Evolutionary conservation across 2,797 vertebrate genomes (phyloP).

Genomic region (Adelosebastes latens): DNA sequence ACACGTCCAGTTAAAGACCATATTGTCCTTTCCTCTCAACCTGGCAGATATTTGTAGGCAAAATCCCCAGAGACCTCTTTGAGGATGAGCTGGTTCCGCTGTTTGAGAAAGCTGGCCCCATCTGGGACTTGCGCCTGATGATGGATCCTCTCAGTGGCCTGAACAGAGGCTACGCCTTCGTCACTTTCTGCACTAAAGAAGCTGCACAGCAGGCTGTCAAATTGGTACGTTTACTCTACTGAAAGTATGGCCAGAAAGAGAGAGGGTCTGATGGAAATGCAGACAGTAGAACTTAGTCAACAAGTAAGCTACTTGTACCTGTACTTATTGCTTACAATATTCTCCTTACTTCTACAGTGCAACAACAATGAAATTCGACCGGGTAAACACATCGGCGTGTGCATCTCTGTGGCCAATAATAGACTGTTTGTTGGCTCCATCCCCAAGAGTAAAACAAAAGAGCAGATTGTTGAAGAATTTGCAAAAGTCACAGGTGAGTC

Average conservation of each 20-base stretch:
- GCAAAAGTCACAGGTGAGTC: conserved; percentile 97
- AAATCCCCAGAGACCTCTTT: conserved; percentile 98
- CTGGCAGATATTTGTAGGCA: conserved; percentile 96
- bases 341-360: conserved; percentile 83
- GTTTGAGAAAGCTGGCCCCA: conserved; percentile 98
- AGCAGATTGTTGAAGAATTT: conserved; percentile 99
- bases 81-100: conserved; percentile 98
- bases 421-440: conserved; percentile 99
- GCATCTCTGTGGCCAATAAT: conserved; percentile 99
- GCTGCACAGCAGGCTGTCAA: conserved; percentile 99
- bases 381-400: conserved; percentile 98
- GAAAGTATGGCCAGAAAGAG: not conserved
- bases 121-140: conserved; percentile 99
- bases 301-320: not conserved
- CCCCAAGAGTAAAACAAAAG: conserved; percentile 99
- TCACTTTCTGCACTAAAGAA: conserved; percentile 99
- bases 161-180: conserved; percentile 99
- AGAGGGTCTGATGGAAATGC: not conserved
- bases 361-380: conserved; percentile 99
- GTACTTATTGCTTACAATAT: not conserved
- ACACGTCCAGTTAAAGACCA: not conserved
- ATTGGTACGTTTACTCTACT: conserved; percentile 84
- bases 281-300: not conserved
- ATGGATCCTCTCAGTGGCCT: conserved; percentile 99
- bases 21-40: conserved; percentile 18